Evolutionary conservation across 2,888 invertebrate genomes (phyloP), one percentile per base, ranked within the genome.

Genomic region (Scaeva pyrastri): DNA sequence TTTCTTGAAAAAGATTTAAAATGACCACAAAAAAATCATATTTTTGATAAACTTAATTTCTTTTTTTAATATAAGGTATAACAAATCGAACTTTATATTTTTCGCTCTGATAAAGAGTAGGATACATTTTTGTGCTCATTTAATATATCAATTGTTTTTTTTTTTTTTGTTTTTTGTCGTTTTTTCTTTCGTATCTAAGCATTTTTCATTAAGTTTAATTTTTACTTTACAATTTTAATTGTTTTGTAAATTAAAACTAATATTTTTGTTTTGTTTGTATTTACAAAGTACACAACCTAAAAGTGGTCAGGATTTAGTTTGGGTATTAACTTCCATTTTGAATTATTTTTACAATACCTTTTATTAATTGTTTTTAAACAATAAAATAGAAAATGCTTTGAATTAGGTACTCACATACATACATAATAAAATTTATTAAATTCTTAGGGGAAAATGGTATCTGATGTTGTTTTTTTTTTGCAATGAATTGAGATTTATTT

Each of bases 51-150:
- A 43, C 43, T 68, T 39, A 73, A 73, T 7, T 31, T 39, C 10
- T 8, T 39, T 39, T 11, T 39, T 39, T 12, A 11, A 36, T 45
- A 64, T 50, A 72, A 60, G 12, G 56, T 77, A 74, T 77, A 86
- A 81, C 76, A 86, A 86, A 82, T 82, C 77, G 77, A 86, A 82
- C 80, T 84, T 86, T 64, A 21, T 60, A 21, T 19, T 74, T 73
- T 86, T 82, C 86, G 86, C 86, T 86, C 86, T 86, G 86, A 86
- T 82, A 78, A 73, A 86, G 86, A 82, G 86, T 86, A 86, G 86
- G 86, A 86, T 86, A 86, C 86, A 86, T 86, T 86, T 82, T 81
- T 86, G 86, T 86, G 86, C 86, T 86, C 86, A 64, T 86, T 82
- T 86, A 58, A 74, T 55, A 71, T 77, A 82, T 85, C 72, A 85